phyloP scores from a whole-genome alignment of 1,140 invertebrate genomes.

The Cephus cinctus region DNA sequence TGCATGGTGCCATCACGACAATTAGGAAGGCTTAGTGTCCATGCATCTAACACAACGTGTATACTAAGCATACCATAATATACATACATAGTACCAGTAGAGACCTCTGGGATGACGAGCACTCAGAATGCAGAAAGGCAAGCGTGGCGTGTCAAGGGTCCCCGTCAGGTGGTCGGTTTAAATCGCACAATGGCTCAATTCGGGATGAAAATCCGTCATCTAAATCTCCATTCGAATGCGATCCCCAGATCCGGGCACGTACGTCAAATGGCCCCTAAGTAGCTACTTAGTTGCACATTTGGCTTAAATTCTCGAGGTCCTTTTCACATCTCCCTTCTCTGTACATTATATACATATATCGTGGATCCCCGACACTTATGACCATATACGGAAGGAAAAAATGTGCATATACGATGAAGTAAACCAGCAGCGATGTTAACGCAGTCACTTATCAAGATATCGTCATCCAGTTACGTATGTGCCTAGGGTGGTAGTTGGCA shows the following conservation, averaged over 20 bases:
- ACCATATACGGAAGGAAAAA: constrained; percentile 9
- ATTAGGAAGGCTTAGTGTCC: too few species aligned
- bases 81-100: too few species aligned
- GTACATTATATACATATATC: too few species aligned
- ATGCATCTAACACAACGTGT: too few species aligned
- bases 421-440: too few species aligned
- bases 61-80: too few species aligned
- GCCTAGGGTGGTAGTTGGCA: constrained; percentile 23
- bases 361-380: too few species aligned
- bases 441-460: too few species aligned
- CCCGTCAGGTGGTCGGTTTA: constrained; percentile 49
- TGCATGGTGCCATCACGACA: too few species aligned
- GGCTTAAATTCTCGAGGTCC: constrained; percentile 48
- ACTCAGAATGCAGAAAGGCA: constrained; percentile 42
- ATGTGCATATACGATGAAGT: constrained; percentile 17
- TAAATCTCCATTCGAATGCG: constrained; percentile 53
- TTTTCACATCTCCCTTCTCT: constrained; percentile 13
- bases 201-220: constrained; percentile 44
- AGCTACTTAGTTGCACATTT: constrained; percentile 58
- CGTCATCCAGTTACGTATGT: too few species aligned
- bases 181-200: constrained; percentile 51
- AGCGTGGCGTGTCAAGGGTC: constrained; percentile 10
- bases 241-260: constrained; percentile 40
- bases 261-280: constrained; percentile 47
- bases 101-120: too few species aligned